phyloP scores from a whole-genome alignment of 1,140 invertebrate genomes.

The Drosophila sp. region DNA sequence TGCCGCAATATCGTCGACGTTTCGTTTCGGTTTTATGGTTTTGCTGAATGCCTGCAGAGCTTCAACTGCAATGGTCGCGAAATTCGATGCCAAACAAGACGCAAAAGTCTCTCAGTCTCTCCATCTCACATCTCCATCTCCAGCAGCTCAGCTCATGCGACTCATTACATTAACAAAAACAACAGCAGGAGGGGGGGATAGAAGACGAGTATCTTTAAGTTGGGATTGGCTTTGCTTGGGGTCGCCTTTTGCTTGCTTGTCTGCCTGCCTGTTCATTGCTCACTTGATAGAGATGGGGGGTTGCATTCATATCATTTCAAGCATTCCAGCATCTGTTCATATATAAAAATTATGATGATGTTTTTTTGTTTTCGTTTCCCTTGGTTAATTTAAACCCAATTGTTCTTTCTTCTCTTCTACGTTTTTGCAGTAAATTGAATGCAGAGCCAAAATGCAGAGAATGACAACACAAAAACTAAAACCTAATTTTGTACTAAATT shows the following conservation, averaged over 20 bases:
- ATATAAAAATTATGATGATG: constrained; percentile 18
- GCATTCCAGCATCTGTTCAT: constrained; percentile 40
- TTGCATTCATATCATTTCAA: constrained; percentile 40
- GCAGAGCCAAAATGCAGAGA: constrained; percentile 40
- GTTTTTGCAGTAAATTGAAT: constrained; percentile 70
- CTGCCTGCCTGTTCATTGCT: background rate
- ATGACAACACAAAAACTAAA: constrained; percentile 43
- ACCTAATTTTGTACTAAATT: constrained; percentile 37
- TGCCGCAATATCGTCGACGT: constrained; percentile 45
- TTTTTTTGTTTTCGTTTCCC: constrained; percentile 25
- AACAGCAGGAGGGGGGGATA: constrained; percentile 15
- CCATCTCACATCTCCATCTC: constrained; percentile 1
- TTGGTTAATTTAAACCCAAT: constrained; percentile 64
- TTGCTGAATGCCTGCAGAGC: constrained; percentile 61
- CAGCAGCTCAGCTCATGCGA: constrained; percentile 32
- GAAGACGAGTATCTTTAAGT: constrained; percentile 39
- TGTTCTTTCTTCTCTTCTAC: constrained; percentile 59
- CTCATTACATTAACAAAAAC: constrained; percentile 48
- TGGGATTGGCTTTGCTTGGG: constrained; percentile 67
- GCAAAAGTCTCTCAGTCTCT: constrained; percentile 28
- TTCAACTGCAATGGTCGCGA: constrained; percentile 57
- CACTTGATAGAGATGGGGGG: constrained; percentile 10
- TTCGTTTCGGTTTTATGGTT: constrained; percentile 78
- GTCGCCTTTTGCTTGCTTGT: constrained; percentile 34
- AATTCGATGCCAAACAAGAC: constrained; percentile 71